Conservation (phyloP, 2,113 vertebrate species). For the Gasterosteus aculeatus region DNA sequence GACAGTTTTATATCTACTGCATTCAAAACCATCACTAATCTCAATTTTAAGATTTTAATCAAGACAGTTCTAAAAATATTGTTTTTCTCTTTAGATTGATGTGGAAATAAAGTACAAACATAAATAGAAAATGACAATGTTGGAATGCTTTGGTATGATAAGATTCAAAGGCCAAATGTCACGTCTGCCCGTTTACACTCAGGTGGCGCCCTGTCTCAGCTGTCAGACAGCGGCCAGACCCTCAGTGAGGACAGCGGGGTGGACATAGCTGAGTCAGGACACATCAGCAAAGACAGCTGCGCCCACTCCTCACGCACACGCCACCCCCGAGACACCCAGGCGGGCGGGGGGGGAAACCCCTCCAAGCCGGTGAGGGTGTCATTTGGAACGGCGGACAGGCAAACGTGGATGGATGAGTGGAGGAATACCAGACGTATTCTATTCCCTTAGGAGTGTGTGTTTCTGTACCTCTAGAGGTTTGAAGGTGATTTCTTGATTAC, state of each 20-base stretch:
- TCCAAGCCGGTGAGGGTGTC: constrained; percentile 89
- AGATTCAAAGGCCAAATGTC: background rate
- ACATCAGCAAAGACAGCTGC: constrained; percentile 85
- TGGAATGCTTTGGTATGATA: background rate
- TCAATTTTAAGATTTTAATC: constrained; percentile 37
- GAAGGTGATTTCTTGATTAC: background rate
- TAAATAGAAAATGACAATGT: background rate
- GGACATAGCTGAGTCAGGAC: constrained; percentile 90
- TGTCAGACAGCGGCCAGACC: constrained; percentile 95
- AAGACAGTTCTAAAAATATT: background rate
- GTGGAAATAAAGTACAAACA: background rate
- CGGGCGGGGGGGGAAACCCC: constrained; percentile 68
- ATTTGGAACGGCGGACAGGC: background rate
- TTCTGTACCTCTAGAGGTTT: constrained; percentile 34
- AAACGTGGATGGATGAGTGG: constrained; percentile 24
- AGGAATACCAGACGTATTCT: background rate
- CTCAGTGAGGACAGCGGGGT: constrained; percentile 98
- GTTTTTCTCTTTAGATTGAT: background rate
- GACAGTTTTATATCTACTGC: background rate
- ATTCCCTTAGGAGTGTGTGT: background rate
- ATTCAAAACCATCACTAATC: constrained; percentile 33
- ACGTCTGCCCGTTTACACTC: constrained; percentile 57
- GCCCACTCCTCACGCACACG: constrained; percentile 79
- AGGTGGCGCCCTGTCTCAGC: constrained; percentile 93
- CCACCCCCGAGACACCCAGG: constrained; percentile 77